Evolutionary conservation across 1,140 invertebrate genomes (phyloP).

Genomic region (Diploscapter pachys): DNA sequence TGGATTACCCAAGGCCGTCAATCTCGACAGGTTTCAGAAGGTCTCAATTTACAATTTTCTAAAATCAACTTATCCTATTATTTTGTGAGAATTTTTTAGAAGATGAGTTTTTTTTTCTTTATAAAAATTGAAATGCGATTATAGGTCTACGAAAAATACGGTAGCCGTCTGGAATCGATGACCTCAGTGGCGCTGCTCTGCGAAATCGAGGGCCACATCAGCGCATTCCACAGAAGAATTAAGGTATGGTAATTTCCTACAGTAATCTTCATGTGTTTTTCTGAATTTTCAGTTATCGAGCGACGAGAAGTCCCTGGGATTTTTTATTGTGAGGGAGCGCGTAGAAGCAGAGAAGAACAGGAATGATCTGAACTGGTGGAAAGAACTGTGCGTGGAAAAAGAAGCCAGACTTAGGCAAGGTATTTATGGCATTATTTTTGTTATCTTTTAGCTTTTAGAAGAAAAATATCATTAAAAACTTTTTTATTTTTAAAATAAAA

Average conservation of each 20-base stretch:
- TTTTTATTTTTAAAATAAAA: too few species aligned
- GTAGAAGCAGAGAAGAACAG: slow-evolving; percentile 64
- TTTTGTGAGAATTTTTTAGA: too few species aligned
- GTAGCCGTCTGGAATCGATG: slow-evolving; percentile 66
- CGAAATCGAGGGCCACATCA: slow-evolving; percentile 69
- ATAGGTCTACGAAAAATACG: slow-evolving; percentile 4
- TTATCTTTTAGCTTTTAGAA: too few species aligned
- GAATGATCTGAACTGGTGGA: slow-evolving; percentile 50
- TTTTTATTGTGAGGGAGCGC: slow-evolving; percentile 74
- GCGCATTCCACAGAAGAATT: slow-evolving; percentile 71
- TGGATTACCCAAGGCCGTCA: slow-evolving; percentile 70
- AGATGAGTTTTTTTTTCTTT: too few species aligned
- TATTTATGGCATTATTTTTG: too few species aligned
- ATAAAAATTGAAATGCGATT: slow-evolving; percentile 9
- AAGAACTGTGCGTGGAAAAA: slow-evolving; percentile 22
- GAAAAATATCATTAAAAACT: too few species aligned
- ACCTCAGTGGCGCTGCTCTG: slow-evolving; percentile 73
- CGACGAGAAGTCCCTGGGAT: slow-evolving; percentile 76
- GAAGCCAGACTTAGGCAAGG: slow-evolving; percentile 35
- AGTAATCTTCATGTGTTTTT: background rate
- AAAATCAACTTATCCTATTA: too few species aligned
- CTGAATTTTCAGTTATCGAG: slow-evolving; percentile 66
- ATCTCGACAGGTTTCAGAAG: slow-evolving; percentile 69
- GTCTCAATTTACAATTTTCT: slow-evolving; percentile 45
- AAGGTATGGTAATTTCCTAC: slow-evolving; percentile 62